Conservation (phyloP, 2,797 vertebrate genomes). For the Etheostoma perlongum region DNA sequence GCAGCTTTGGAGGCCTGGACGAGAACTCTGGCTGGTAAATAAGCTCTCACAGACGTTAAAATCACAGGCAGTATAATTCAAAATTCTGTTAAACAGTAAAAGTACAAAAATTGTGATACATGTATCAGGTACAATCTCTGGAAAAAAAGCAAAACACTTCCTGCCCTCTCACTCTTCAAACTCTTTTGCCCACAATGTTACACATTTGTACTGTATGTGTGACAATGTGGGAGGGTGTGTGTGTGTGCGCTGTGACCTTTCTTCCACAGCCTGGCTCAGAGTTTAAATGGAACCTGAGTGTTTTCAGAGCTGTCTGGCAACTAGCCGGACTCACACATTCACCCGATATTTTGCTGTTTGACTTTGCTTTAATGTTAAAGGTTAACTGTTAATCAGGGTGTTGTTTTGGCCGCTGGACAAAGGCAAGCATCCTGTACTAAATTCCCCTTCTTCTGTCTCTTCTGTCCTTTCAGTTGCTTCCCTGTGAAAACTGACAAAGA, state of each 20-base stretch:
- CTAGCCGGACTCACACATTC: conserved; percentile 31
- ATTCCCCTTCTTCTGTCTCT: conserved; percentile 21
- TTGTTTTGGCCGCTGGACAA: conserved; percentile 43
- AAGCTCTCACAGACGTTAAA: background rate
- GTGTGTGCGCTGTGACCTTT: conserved; percentile 61
- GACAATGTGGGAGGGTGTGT: background rate
- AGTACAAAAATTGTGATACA: background rate
- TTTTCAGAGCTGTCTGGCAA: conserved; percentile 56
- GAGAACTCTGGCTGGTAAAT: background rate
- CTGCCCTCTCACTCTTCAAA: conserved; percentile 21
- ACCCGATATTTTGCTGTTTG: conserved; percentile 44
- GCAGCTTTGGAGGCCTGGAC: conserved; percentile 8
- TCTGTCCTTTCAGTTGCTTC: conserved; percentile 7
- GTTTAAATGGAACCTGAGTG: conserved; percentile 53
- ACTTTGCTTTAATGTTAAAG: conserved; percentile 65
- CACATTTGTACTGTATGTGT: background rate
- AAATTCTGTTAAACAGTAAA: background rate
- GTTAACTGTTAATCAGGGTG: conserved; percentile 65
- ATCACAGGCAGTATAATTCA: background rate
- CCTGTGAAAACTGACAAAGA: background rate
- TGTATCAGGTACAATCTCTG: background rate
- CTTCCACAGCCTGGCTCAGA: conserved; percentile 41
- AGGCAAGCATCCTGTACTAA: conserved; percentile 10
- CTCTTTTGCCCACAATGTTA: conserved; percentile 12
- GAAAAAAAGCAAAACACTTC: conserved; percentile 32